These are phyloP conservation scores for Phoeniculus purpureus DNA, from an alignment of 2,797 vertebrate genomes.

Conservation along the genomic window DNA sequence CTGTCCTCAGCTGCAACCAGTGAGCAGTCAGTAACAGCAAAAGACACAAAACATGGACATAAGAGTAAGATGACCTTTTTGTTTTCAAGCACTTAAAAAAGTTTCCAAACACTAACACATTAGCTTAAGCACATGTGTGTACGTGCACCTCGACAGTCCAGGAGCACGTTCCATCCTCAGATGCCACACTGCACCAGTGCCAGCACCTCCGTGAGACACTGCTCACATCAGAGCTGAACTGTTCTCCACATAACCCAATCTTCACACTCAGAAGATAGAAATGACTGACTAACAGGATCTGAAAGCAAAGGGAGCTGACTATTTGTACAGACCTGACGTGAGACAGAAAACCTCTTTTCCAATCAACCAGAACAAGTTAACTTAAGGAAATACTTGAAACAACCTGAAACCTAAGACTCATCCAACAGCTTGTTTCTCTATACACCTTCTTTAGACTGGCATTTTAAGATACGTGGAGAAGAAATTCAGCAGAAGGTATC, in stretches of 20 bases:
- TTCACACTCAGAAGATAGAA: neutral
- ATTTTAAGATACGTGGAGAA: neutral
- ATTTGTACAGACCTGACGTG: neutral
- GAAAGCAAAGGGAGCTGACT: neutral
- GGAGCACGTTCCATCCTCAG: neutral
- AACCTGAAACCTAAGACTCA: neutral
- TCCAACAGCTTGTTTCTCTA: neutral
- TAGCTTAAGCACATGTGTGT: accelerated
- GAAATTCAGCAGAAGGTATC: neutral
- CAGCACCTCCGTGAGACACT: neutral
- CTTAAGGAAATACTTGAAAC: neutral
- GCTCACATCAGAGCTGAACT: neutral
- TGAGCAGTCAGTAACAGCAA: neutral
- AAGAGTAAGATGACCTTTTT: neutral
- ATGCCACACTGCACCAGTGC: neutral
- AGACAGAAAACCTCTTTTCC: neutral
- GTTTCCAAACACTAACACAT: neutral
- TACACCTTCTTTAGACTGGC: neutral
- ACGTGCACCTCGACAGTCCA: no score
- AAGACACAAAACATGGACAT: neutral
- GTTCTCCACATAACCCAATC: neutral
- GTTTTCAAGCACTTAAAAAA: neutral
- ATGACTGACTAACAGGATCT: neutral
- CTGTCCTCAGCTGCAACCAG: neutral
- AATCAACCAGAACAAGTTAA: neutral